Percentiles rank a stretch among this genome's conserved stretches.
These are phyloP conservation scores for Sitta europaea DNA, from an alignment of 2,113 vertebrate genomes.

Conservation along the genomic window DNA sequence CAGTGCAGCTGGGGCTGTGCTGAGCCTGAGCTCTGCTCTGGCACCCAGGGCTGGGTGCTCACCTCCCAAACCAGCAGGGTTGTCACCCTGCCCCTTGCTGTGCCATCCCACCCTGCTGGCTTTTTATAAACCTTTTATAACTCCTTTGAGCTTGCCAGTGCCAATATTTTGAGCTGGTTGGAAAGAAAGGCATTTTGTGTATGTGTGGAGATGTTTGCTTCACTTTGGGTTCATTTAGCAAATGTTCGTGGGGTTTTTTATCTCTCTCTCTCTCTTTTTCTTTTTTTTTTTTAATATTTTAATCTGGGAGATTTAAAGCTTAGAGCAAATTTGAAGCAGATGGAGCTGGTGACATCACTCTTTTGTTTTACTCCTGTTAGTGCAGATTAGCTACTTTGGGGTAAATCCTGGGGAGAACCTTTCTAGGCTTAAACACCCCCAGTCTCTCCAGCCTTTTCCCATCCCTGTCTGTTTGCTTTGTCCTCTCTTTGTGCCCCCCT, in stretches of 20 bases:
- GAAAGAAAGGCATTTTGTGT: neutral
- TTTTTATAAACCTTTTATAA: neutral
- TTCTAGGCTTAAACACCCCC: neutral
- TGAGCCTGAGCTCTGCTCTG: fast-evolving
- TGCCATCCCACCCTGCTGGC: neutral
- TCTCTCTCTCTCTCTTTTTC: too few relatives aligned
- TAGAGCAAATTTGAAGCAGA: conserved; percentile 18
- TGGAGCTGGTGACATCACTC: conserved; percentile 1
- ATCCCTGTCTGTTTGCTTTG: neutral
- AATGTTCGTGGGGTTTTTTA: neutral
- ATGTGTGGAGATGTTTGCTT: neutral
- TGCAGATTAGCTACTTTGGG: neutral
- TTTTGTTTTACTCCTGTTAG: conserved; percentile 14
- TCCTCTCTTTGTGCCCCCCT: neutral
- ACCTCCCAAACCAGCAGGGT: neutral
- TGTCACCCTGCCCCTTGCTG: neutral
- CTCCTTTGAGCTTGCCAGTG: neutral
- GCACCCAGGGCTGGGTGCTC: neutral
- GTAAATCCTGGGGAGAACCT: neutral
- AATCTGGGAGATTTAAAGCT: neutral
- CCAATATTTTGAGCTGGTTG: neutral
- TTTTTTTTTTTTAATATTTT: neutral
- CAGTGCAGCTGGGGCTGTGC: neutral
- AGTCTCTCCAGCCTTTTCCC: neutral
- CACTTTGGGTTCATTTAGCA: neutral